Base-by-base conservation (phyloP, 2,797 vertebrate genomes). In the Danio kyathit region DNA sequence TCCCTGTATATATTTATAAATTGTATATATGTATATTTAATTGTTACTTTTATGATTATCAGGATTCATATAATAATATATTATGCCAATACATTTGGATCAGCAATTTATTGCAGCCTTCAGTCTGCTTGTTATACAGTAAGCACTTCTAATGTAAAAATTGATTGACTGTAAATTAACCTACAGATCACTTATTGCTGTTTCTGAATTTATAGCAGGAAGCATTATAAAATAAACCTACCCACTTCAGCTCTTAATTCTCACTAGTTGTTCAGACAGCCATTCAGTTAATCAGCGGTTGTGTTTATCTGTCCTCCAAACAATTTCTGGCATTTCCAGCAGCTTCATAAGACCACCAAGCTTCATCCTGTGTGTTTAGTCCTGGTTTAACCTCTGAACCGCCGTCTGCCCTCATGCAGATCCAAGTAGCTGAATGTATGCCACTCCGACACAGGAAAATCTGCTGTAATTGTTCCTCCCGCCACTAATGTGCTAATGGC, bases 401-500 rank as follows among this genome's bases (percentile, higher is more conserved):
- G 7, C 9, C 19, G 41, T 7, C 41, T 59, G 6, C 21, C 52
- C 41, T 57, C 4, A 43, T 29, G 66, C 14, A 56, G 41, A 66
- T 73, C 49, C 60, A 66, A 66, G 70, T 66, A 70, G 60, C 40
- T 74, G 60, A 57, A 74, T 80, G 60, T 57, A 74, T 80, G 79
- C 79, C 14, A 16, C 65, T 61, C 56, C 13, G 57, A 52, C 19
- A 10, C 52, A 29, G 44, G 79, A 60, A 80, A 65, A 77, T 59
- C 69, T n/a, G 61, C 57, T 43, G 78, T 82, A 64, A 70, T 76
- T 77, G 83, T 74, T 83, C 81, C 85, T 71, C 83, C 59, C 12
- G 69, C 75, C 82, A 82, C 77, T 91, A 89, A 89, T 89, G 81
- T 80, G 86, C 86, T 95, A 91, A 94, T 93, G 83, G 87, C 86